Evolutionary conservation across 2,113 vertebrate species (phyloP), one percentile per base, ranked within the genome.

Genomic region (Kryptolebias marmoratus): DNA sequence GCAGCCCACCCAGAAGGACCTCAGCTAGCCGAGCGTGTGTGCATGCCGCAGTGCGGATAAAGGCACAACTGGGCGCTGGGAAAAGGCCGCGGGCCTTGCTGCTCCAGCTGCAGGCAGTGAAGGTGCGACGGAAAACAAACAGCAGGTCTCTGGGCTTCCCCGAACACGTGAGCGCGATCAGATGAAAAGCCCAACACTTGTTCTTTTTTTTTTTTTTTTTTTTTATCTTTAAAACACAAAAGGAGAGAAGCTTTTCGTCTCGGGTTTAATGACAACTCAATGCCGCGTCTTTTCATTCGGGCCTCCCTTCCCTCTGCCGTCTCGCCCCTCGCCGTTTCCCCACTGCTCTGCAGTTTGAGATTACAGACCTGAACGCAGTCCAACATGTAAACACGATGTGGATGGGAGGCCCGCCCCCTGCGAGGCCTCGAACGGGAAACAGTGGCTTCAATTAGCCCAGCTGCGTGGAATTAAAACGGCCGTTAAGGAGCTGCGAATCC

Each of bases 81-180:
- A 36, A 22, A 59, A 76, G 28, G 57, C 15, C 15, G 39, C 1
- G 7, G 3, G 50, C 77, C 66, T 85, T 80, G 74, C 64, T 73
- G 68, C 68, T 50, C 73, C 87, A 88, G 86, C 84, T 89, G 86
- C 71, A 45, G 66, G 85, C 30, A 1, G 15, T 80, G 60, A 78
- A 91, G 86, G 84, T 88, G 87, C 80, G 75, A 87, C 84, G 22
- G 66, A 80, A 88, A 89, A 83, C 80, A 91, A 89, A 87, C 73
- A 79, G 50, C 67, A 42, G 62, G 68, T 74, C 30, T 7, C 58
- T 65, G 67, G 49, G 66, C 73, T 49, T 27, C 28, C 59, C 58
- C 28, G 56, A 59, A 79, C 49, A 55, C 5, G 2, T 0, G 8
- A 42, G 39, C 1, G 28, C 42, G 16, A 36, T 57, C 8, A 78